A percentile compares a stretch with the other conserved stretches of the same genome.
phyloP scores from a whole-genome alignment of 2,797 vertebrate species.

The Podarcis siculus region DNA sequence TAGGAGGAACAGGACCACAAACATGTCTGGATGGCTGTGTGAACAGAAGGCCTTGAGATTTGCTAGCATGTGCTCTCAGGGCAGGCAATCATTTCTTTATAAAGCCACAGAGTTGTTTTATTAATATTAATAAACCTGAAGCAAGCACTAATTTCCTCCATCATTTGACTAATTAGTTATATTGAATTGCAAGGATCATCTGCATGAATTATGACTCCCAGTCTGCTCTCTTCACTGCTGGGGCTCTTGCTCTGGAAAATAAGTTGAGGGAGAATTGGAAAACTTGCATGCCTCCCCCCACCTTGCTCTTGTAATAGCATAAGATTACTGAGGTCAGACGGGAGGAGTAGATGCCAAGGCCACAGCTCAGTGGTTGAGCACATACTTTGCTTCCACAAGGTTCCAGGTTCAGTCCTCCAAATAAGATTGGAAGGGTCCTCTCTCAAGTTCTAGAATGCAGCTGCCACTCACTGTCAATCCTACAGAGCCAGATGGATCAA shows the following conservation, averaged over 20 bases:
- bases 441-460: too few relatives aligned
- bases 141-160: conserved; percentile 82
- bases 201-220: conserved; percentile 79
- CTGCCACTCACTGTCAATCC: too few relatives aligned
- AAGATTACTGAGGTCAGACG: neutral
- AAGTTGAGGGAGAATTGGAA: neutral
- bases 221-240: conserved; percentile 51
- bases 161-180: conserved; percentile 81
- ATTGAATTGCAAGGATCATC: conserved; percentile 80
- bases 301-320: neutral
- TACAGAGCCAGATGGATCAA: too few relatives aligned
- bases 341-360: too few relatives aligned
- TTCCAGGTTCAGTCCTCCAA: too few relatives aligned
- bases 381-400: too few relatives aligned
- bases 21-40: neutral
- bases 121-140: conserved; percentile 83
- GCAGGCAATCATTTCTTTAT: conserved; percentile 66
- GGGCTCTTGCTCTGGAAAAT: conserved; percentile 45
- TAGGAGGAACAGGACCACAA: neutral
- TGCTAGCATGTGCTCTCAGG: conserved; percentile 33
- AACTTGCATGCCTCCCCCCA: neutral
- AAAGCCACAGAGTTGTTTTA: conserved; percentile 74
- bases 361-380: too few relatives aligned
- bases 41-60: neutral
- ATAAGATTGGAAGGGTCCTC: too few relatives aligned